phyloP scores from a whole-genome alignment of 2,113 vertebrate species.

The Alectura lathami region DNA sequence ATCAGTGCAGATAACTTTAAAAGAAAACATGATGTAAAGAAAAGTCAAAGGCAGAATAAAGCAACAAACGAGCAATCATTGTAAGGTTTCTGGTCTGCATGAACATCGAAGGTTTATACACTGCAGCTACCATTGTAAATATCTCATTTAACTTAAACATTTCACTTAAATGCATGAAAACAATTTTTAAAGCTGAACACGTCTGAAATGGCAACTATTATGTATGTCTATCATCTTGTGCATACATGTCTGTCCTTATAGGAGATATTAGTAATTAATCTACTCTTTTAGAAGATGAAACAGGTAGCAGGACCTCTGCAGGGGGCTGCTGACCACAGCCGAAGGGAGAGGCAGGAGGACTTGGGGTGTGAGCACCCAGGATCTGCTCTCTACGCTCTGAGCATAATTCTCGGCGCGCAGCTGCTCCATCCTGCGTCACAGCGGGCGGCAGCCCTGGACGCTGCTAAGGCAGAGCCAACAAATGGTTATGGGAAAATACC shows the following conservation, averaged over 20 bases:
- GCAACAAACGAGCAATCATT: neutral
- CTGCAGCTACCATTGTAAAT: neutral
- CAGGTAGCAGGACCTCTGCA: neutral
- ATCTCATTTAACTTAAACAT: neutral
- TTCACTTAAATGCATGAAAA: neutral
- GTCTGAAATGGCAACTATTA: neutral
- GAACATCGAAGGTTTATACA: neutral
- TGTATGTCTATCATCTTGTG: neutral
- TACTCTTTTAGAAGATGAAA: neutral
- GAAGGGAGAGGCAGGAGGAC: neutral
- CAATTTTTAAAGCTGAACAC: neutral
- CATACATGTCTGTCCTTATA: neutral
- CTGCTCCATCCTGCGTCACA: neutral
- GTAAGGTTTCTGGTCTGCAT: neutral
- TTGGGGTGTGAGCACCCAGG: neutral
- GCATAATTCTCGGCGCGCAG: neutral
- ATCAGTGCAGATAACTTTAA: neutral
- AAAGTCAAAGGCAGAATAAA: neutral
- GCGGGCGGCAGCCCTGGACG: neutral
- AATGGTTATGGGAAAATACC: neutral
- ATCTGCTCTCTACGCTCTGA: neutral
- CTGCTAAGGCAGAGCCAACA: neutral
- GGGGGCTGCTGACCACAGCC: neutral
- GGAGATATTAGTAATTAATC: neutral
- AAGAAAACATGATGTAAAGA: neutral